Base-by-base conservation (phyloP, 23 tunicate genomes). In the Halocynthia roretzi region DNA sequence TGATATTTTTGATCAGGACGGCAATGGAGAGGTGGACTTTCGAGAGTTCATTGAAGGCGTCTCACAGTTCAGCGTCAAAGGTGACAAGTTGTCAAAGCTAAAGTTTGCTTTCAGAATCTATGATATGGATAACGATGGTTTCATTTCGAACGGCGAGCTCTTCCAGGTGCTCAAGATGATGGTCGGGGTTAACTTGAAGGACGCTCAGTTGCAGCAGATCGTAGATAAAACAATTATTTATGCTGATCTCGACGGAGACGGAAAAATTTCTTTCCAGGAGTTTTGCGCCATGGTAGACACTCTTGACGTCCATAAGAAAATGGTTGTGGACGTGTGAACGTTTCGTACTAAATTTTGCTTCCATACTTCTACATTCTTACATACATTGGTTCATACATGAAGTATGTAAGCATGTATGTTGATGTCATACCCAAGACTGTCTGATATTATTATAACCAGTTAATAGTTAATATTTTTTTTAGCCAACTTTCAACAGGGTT, bases 91-190 rank as follows among this genome's bases (percentile, higher is more conserved):
- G 60, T 94, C 99, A 17, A 94, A 94, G 84, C 86, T 94, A 5
- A 88, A 88, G 66, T 94, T 94, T 77, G 99, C 99, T 5, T 94
- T 94, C 81, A 85, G 94, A 54, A 94, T 94, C 54, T 94, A 94
- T 67, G 99, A 94, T 58, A 94, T 94, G 76, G 99, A 94, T 79
- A 88, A 94, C 51, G 98, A 94, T 77, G 98, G 98, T n/a, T 94
- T 80, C 70, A 94, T 94, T 6, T 94, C 98, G 15, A 94, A 94
- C 69, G 98, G 98, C 6, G 98, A 94, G 75, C 89, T 94, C 11
- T 94, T 88, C 70, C 98, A 94, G 81, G 98, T 94, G 8, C 83
- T 94, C 5, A 94, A 94, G 61, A 94, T 94, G 98, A 94, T 94
- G 98, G 98, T 94, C 44, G 98, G 98, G 52, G 89, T 57, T 51